Evolutionary conservation across 2,797 vertebrate genomes (phyloP), one percentile per base, ranked within the genome.

Genomic region (Poecilia gillii): DNA sequence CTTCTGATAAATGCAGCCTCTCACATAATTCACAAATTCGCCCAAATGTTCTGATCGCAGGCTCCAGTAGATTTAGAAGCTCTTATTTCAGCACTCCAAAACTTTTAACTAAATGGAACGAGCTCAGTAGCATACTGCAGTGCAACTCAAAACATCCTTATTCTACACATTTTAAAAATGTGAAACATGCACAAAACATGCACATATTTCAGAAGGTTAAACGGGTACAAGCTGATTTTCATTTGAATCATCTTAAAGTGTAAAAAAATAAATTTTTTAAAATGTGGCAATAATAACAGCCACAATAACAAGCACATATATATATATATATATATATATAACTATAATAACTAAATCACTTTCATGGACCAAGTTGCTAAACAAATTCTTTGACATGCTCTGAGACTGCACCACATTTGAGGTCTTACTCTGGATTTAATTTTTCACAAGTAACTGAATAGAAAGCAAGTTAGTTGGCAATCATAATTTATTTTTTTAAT

Each of bases 1-100:
- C 87, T 66, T 88, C 83, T 89, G 81, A 86, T 89, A 78, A 88
- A 75, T 82, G 82, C 82, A 89, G 77, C 85, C 83, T 85, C 82
- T 85, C 86, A 84, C 84, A 90, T 86, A 85, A 90, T 75, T 84
- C 86, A 89, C 74, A 76, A 14, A 77, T 80, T 84, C 75, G 83
- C 74, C 80, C 71, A 76, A 70, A 81, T 47, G 41, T 82, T 75
- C 39, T 5, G 66, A 76, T 74, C 45, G 68, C 39, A 76, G 76
- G 73, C 79, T 81, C 57, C 64, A 79, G 71, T 59, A 64, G 51
- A 71, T 84, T 43, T 62, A 28, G 85, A 83, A 80, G 33, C 51
- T 79, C 8, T 77, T 81, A 74, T 83, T 77, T 84, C 16, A 16
- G 20, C 18, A 13, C 13, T 68, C 33, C 31, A 23, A 80, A 90